Conservation (phyloP, 2,888 invertebrate species). For the Amblyjoppa proteus region DNA sequence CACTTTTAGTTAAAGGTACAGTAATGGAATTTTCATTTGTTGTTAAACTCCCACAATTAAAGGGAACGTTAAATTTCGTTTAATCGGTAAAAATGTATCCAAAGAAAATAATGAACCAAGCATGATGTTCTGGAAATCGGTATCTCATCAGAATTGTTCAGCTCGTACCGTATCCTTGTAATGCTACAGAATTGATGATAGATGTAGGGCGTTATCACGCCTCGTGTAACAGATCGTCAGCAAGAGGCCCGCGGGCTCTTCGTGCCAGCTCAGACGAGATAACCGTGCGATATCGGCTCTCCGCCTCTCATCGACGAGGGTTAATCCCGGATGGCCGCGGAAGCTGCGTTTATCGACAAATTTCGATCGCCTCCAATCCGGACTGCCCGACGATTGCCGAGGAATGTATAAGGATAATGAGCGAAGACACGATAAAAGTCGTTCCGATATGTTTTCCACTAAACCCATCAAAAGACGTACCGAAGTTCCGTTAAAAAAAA, state of each 20-base stretch:
- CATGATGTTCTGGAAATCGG: background rate
- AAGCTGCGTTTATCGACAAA: constrained; percentile 66
- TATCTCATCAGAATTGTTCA: background rate
- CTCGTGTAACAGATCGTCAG: constrained; percentile 61
- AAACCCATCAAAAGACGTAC: too few relatives aligned
- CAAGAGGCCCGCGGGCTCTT: constrained; percentile 57
- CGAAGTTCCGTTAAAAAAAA: background rate
- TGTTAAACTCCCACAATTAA: too few relatives aligned
- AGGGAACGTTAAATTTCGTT: too few relatives aligned
- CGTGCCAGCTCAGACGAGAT: constrained; percentile 63
- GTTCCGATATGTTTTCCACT: background rate
- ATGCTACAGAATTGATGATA: constrained; percentile 34
- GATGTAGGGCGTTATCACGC: constrained; percentile 50
- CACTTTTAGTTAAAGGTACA: too few relatives aligned
- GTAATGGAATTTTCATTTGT: too few relatives aligned
- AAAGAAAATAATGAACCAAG: background rate
- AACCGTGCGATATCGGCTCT: constrained; percentile 62
- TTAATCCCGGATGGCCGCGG: constrained; percentile 59
- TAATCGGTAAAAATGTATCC: background rate
- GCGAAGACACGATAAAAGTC: background rate
- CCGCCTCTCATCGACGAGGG: constrained; percentile 54
- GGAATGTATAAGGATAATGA: background rate
- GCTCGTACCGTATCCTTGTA: constrained; percentile 1
- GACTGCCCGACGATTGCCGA: constrained; percentile 51
- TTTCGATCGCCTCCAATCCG: constrained; percentile 51